Evolutionary conservation across 1,140 invertebrate genomes (phyloP), one percentile per base, ranked within the genome.

Genomic region (Mercenaria mercenaria): DNA sequence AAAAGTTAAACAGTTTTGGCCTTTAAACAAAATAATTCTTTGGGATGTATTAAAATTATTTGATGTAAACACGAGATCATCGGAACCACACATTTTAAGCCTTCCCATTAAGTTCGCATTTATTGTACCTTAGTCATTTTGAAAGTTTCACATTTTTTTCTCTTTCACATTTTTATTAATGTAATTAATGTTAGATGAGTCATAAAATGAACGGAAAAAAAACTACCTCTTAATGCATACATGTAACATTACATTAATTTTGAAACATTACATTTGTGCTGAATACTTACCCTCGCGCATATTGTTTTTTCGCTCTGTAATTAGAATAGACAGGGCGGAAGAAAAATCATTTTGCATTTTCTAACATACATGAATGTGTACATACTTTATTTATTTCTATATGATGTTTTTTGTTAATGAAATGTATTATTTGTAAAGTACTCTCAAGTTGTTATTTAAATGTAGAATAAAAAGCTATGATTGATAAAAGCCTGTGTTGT

Each of bases 121-220:
- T 72, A 37, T 72, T 72, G 67, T 37, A 72, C 67, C 32, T 72
- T 72, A 72, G 67, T 72, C 67, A 72, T 72, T 72, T 72, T 41
- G 23, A 37, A 47, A 39, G 34, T 15, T 72, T 72, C 67, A 41
- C 67, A 72, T 37, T 23, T 72, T 72, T 72, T 72, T 72, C 23
- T 59, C 34, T 39, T 72, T 72, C 37, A 39, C 67, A 18, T 39
- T 72, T 67, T 72, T 72, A 41, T 72, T 39, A 72, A 72, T 72
- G 67, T 41, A 39, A 72, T 72, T 72, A 72, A 72, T 72, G 29
- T 37, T 2, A 13, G 34, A 41, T 72, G 67, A 72, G 67, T 72
- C 67, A 72, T 26, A 29, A 18, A 72, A 39, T 72, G 34, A 39
- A 29, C 39, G 67, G 39, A 59, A 29, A 41, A 72, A 72, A 39